Evolutionary conservation across 2,797 vertebrate genomes (phyloP).

Genomic region (Borostomias antarcticus): DNA sequence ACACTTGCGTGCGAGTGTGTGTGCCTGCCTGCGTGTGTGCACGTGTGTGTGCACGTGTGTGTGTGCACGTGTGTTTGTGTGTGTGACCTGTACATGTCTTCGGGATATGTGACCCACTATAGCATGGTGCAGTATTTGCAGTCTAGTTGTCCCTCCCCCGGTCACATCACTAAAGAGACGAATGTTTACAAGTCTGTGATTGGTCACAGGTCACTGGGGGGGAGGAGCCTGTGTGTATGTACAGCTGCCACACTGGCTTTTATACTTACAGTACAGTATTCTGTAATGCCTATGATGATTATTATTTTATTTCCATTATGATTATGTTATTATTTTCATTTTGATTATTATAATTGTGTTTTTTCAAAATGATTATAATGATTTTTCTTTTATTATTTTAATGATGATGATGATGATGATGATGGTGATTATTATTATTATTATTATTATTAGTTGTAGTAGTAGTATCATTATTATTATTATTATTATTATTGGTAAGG

Average conservation of each 20-base stretch:
- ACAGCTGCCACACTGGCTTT: no score
- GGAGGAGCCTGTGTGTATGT: background rate
- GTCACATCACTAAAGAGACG: constrained; percentile 26
- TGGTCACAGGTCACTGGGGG: constrained; percentile 33
- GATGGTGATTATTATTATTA: constrained; percentile 8
- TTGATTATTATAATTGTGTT: no score
- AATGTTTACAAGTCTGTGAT: constrained; percentile 48
- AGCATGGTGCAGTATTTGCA: constrained; percentile 24
- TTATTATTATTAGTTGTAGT: constrained; percentile 5
- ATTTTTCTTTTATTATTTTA: no score
- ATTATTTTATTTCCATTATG: constrained; percentile 2
- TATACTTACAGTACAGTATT: constrained; percentile 49
- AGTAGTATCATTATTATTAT: constrained; percentile 45
- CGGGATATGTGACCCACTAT: background rate
- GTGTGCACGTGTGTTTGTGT: background rate
- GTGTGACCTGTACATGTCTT: background rate
- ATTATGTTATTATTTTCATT: constrained; percentile 19
- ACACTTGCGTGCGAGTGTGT: no score
- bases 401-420: constrained; percentile 29
- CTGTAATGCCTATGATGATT: background rate
- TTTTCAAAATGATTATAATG: background rate
- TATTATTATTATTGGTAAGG: constrained; percentile 43
- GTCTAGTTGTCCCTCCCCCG: constrained; percentile 16
- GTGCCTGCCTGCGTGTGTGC: no score
- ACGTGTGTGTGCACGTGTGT: background rate